phyloP scores from a whole-genome alignment of 1,140 invertebrate species.

The Cotesia glomerata region DNA sequence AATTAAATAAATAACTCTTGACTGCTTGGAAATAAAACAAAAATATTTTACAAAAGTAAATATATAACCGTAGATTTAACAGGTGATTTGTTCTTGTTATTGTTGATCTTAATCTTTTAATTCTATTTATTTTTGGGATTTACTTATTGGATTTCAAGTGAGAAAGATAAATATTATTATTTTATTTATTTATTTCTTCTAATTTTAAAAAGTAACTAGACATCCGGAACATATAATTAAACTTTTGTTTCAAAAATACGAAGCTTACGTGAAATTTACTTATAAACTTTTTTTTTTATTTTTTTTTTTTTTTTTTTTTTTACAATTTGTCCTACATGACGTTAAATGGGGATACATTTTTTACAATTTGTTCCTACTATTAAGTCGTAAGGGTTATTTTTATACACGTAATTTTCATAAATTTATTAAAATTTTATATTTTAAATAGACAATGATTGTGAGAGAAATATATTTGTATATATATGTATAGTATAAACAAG shows the following conservation, averaged over 20 bases:
- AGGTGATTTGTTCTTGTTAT: constrained; percentile 32
- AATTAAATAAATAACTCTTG: constrained; percentile 61
- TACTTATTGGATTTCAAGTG: constrained; percentile 6
- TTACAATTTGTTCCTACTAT: too few species aligned
- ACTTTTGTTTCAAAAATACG: not conserved
- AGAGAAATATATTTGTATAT: not conserved
- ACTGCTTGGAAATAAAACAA: constrained; percentile 47
- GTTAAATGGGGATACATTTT: not conserved
- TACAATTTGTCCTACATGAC: not conserved
- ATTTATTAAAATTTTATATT: not conserved
- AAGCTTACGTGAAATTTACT: not conserved
- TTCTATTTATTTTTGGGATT: constrained; percentile 4
- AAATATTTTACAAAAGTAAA: constrained; percentile 59
- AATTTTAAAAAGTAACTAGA: constrained; percentile 44
- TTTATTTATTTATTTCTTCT: constrained; percentile 27
- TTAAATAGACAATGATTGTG: not conserved
- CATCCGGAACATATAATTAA: constrained; percentile 28
- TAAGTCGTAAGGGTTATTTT: too few species aligned
- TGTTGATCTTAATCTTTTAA: not conserved
- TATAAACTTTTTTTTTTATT: not conserved
- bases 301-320: not conserved
- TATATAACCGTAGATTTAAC: constrained; percentile 42
- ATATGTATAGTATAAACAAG: not conserved
- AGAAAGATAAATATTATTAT: constrained; percentile 40
- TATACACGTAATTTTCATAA: too few species aligned